Evolutionary conservation across 2,113 vertebrate species (phyloP).

Genomic region (Montifringilla adamsi): DNA sequence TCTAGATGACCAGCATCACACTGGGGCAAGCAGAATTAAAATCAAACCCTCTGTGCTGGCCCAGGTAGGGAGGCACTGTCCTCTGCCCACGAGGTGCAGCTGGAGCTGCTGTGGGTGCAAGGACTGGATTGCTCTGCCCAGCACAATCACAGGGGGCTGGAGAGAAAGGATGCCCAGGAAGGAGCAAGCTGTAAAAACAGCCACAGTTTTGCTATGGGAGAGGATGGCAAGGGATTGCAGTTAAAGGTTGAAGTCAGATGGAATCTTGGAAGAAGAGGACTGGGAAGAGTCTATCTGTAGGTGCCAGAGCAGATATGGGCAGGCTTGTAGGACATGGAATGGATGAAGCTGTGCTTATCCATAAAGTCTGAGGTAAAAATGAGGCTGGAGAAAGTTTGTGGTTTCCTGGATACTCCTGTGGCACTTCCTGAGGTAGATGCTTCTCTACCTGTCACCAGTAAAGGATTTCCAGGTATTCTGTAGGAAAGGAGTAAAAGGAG

Average conservation of each 20-base stretch:
- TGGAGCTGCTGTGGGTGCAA: not conserved
- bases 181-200: not conserved
- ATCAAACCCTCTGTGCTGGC: not conserved
- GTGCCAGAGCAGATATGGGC: not conserved
- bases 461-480: not conserved
- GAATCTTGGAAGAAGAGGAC: not conserved
- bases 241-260: not conserved
- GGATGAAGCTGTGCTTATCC: not conserved
- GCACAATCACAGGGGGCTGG: not conserved
- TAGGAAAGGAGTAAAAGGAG: not conserved
- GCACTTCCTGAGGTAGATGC: not conserved
- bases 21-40: not conserved
- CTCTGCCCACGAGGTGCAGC: not conserved
- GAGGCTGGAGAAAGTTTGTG: not conserved
- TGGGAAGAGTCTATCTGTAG: not conserved
- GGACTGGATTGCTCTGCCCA: not conserved
- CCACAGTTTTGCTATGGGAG: not conserved
- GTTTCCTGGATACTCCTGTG: not conserved
- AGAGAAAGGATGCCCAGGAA: not conserved
- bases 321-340: not conserved
- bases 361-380: not conserved
- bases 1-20: not conserved
- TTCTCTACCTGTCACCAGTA: not conserved
- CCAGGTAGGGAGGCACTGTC: not conserved
- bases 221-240: fast-evolving